Conservation (phyloP, 2,113 vertebrate species). For the Desmodus rotundus region DNA sequence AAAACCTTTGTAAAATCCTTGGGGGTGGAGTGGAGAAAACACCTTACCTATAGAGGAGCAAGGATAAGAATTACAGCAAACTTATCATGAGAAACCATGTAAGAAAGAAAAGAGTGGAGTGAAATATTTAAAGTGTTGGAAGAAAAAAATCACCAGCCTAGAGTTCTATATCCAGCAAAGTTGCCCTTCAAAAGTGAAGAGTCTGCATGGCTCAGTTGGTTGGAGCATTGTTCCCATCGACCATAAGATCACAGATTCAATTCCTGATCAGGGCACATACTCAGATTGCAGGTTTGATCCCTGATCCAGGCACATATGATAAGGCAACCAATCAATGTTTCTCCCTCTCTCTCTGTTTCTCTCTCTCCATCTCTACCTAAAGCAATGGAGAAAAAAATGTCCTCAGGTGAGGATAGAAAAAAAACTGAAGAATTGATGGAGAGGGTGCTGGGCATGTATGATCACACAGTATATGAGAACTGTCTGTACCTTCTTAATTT, state of each 20-base stretch:
- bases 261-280: too few species aligned
- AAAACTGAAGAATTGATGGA: not conserved
- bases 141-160: not conserved
- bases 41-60: not conserved
- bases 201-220: not conserved
- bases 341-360: too few species aligned
- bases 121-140: not conserved
- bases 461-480: not conserved
- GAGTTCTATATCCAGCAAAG: not conserved
- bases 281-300: too few species aligned
- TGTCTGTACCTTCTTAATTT: not conserved
- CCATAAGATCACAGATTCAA: too few species aligned
- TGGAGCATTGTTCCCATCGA: too few species aligned
- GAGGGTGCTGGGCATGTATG: not conserved
- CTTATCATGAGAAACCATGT: not conserved
- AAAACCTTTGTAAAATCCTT: not conserved
- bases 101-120: not conserved
- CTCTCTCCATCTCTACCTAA: too few species aligned
- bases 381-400: too few species aligned
- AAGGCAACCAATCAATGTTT: too few species aligned
- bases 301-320: too few species aligned
- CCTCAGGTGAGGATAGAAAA: too few species aligned
- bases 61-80: not conserved
- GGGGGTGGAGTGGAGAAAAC: too few species aligned
- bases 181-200: not conserved